Evolutionary conservation across 2,888 invertebrate genomes (phyloP), one percentile per base, ranked within the genome.

Genomic region (Hipparchia sbordonii): DNA sequence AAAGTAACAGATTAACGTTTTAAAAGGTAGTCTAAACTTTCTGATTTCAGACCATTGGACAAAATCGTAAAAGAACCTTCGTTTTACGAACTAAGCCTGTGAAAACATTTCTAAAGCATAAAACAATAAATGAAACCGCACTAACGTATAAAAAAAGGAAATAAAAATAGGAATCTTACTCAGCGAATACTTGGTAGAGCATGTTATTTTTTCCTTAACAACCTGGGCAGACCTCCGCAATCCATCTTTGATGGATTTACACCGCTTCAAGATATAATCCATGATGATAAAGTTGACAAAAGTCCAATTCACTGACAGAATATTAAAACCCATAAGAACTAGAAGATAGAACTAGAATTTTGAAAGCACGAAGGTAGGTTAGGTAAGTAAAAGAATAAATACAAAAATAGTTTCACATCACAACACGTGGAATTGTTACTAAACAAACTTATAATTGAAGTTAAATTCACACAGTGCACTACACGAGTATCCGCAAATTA

Each of bases 181-280:
- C 65, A 65, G 65, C 33, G 65, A 65, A 51, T 65, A 65, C 23
- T 65, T 7, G 6, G 52, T 65, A 5, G 65, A 7, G 12, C 65
- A 51, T 6, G 51, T 33, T 51, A 65, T 4, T 7, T 23, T 65
- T 52, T 65, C 51, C 51, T 33, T 52, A 12, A 65, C 51, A 65
- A 52, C 10, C 52, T 33, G 33, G 23, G 51, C 51, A 13, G 52
- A 65, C 12, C 33, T 33, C 33, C 65, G 51, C 10, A 65, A 52
- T 51, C 63, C 63, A 51, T 51, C 2, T 51, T 63, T 63, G 13
- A 51, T 5, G 51, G 63, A 10, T 48, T 48, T 63, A 5, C 48
- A 63, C 13, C 48, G 33, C 5, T 51, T 48, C 13, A 48, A 46
- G 10, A 63, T 12, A 12, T 46, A 62, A 46, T 51, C 46, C 46